Evolutionary conservation across 2,113 vertebrate genomes (phyloP).

Genomic region (Columbina picui): DNA sequence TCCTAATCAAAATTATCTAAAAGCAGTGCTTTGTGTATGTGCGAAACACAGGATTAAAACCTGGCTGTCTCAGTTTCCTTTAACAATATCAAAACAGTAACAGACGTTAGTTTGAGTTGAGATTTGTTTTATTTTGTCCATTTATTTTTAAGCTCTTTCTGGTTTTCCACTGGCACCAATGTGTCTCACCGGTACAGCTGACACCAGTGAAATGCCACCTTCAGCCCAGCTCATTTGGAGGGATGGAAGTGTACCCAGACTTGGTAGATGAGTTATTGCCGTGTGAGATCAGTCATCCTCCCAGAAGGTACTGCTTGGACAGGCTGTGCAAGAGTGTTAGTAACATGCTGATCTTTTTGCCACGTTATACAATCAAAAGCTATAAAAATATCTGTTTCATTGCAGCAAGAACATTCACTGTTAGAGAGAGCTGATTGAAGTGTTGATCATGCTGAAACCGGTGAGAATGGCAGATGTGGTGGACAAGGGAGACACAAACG

Average conservation of each 20-base stretch:
- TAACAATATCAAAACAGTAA: background rate
- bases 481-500: background rate
- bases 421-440: background rate
- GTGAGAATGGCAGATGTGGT: background rate
- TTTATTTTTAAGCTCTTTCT: background rate
- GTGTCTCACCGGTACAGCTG: background rate
- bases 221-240: background rate
- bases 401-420: background rate
- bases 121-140: background rate
- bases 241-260: background rate
- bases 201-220: background rate
- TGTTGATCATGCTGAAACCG: background rate
- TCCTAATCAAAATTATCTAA: slow-evolving; percentile 45
- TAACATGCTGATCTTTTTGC: background rate
- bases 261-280: background rate
- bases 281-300: background rate
- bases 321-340: background rate
- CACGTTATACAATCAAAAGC: background rate
- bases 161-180: background rate
- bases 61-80: background rate
- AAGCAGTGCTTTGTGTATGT: background rate
- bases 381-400: background rate
- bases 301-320: background rate
- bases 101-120: background rate
- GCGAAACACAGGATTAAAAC: background rate